Percentiles rank a stretch among this genome's conserved stretches.
Evolutionary conservation across 2,797 vertebrate species (phyloP).

Genomic region (Selene dorsalis): DNA sequence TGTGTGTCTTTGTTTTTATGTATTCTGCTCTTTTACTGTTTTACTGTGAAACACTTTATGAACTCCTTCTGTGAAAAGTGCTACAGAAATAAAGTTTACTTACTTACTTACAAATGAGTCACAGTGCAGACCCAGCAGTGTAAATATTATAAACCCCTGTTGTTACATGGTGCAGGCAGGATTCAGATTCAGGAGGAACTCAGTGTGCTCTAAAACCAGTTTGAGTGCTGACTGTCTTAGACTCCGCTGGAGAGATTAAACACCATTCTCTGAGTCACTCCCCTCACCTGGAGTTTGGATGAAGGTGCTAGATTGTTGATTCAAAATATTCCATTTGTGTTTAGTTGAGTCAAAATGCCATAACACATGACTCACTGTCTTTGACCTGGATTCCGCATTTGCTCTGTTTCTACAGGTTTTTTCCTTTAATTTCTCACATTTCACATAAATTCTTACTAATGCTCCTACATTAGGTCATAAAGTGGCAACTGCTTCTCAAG

Average conservation of each 20-base stretch:
- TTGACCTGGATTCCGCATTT: not conserved
- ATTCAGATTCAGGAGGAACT: not conserved
- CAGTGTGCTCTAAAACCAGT: not conserved
- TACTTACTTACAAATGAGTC: constrained; percentile 33
- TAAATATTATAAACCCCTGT: not conserved
- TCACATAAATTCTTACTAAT: not conserved
- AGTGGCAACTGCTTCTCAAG: not conserved
- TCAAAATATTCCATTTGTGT: not conserved
- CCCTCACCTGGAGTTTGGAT: not conserved
- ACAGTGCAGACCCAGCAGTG: not conserved
- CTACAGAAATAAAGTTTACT: too few relatives aligned
- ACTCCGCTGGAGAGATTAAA: not conserved
- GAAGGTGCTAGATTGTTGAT: too few relatives aligned
- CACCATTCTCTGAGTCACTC: not conserved
- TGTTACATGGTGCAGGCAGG: constrained; percentile 3
- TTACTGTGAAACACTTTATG: too few relatives aligned
- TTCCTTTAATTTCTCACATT: not conserved
- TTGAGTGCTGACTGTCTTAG: not conserved
- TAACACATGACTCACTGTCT: not conserved
- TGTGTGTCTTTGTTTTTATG: too few relatives aligned
- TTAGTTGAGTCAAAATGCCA: not conserved
- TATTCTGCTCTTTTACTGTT: too few relatives aligned
- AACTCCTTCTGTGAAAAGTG: too few relatives aligned
- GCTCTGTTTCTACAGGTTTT: not conserved
- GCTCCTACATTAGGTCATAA: not conserved